phyloP scores from a whole-genome alignment of 2,888 invertebrate species.

The Hirtodrosophila histrioides region DNA sequence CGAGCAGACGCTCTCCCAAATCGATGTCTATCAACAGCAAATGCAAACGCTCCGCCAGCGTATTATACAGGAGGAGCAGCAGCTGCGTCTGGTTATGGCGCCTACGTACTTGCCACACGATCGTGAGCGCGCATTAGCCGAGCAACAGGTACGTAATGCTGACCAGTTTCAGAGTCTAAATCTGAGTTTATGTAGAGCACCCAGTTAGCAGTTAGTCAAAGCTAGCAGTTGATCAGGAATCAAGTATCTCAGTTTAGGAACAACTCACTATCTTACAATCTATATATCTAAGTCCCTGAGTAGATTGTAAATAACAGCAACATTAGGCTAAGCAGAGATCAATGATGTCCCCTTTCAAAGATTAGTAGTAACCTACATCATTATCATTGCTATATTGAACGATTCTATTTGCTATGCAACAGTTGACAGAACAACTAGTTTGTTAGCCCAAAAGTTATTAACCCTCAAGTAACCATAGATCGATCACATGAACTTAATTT shows the following conservation, averaged over 20 bases:
- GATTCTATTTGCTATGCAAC: slow-evolving; percentile 67
- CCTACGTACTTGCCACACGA: slow-evolving; percentile 93
- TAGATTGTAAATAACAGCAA: slow-evolving; percentile 57
- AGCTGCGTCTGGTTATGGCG: slow-evolving; percentile 91
- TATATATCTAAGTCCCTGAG: slow-evolving; percentile 8
- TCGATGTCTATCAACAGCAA: slow-evolving; percentile 94
- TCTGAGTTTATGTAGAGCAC: slow-evolving; percentile 25
- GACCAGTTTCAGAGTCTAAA: slow-evolving; percentile 8
- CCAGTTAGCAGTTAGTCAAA: slow-evolving; percentile 29
- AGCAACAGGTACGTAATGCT: slow-evolving; percentile 91
- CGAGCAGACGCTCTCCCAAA: slow-evolving; percentile 91
- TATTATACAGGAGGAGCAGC: slow-evolving; percentile 94
- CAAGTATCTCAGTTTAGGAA: slow-evolving; percentile 30
- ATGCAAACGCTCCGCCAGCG: slow-evolving; percentile 93
- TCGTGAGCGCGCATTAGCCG: slow-evolving; percentile 91
- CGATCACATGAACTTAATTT: slow-evolving; percentile 15
- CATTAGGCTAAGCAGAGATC: slow-evolving; percentile 41
- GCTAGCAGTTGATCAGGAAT: slow-evolving; percentile 21
- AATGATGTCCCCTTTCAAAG: slow-evolving; percentile 6
- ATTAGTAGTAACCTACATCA: slow-evolving; percentile 39
- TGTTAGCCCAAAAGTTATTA: slow-evolving; percentile 65
- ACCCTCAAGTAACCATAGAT: slow-evolving; percentile 47
- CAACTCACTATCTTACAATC: background rate
- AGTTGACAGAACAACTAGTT: slow-evolving; percentile 77
- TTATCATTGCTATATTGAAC: slow-evolving; percentile 57